These are phyloP conservation scores for Indri indri DNA, from an alignment of 2,113 vertebrate species.

Conservation along the genomic window DNA sequence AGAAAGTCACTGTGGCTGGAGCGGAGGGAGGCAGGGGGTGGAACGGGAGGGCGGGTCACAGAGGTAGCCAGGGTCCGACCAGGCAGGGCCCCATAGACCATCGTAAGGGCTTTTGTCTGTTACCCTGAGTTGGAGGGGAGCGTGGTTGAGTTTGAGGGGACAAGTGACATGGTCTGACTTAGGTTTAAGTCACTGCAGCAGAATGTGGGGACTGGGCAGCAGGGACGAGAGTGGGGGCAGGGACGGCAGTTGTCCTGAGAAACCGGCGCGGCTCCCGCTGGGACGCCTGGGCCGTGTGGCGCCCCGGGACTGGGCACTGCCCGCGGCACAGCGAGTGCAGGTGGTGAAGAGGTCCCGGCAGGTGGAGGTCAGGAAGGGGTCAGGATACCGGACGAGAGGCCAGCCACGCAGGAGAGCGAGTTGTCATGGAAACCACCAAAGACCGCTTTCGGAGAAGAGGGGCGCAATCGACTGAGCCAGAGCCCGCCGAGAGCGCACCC, in stretches of 20 bases:
- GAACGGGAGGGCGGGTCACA: neutral
- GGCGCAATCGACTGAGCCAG: too few species aligned
- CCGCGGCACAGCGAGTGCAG: too few species aligned
- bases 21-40: neutral
- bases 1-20: neutral
- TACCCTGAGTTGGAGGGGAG: neutral
- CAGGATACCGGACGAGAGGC: neutral
- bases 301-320: too few species aligned
- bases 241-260: neutral
- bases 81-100: neutral
- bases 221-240: neutral
- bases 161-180: neutral
- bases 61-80: neutral
- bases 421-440: fast-evolving
- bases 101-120: neutral
- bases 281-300: neutral
- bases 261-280: neutral
- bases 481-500: too few species aligned
- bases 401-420: neutral
- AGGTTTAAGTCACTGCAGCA: neutral
- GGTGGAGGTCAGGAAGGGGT: neutral
- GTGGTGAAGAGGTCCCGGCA: too few species aligned
- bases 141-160: neutral
- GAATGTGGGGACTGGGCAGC: neutral
- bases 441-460: neutral